Evolutionary conservation across 2,113 vertebrate genomes (phyloP).

Genomic region (Myxocyprinus asiaticus): DNA sequence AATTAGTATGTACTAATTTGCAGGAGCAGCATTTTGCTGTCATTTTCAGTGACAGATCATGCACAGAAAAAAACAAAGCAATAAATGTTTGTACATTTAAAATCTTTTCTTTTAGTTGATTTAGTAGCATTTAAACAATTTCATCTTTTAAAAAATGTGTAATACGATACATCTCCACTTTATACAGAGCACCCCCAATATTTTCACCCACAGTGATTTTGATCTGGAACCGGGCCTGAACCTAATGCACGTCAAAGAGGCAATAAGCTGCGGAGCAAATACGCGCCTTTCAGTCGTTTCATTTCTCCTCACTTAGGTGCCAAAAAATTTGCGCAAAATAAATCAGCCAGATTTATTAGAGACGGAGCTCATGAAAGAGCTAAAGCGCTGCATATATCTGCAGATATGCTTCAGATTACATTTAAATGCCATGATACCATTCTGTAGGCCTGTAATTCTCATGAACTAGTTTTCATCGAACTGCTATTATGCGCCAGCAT

Average conservation of each 20-base stretch:
- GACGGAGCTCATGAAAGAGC: conserved; percentile 35
- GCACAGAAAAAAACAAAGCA: too few species aligned
- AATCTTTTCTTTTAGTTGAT: too few species aligned
- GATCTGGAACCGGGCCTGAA: too few species aligned
- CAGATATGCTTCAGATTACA: conserved; percentile 25
- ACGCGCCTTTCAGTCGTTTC: conserved; percentile 37
- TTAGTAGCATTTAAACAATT: too few species aligned
- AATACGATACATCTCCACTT: too few species aligned
- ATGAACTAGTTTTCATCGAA: not conserved
- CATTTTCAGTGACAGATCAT: too few species aligned
- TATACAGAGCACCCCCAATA: too few species aligned
- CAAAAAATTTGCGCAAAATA: conserved; percentile 39
- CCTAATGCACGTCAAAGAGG: conserved; percentile 36
- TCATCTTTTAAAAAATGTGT: too few species aligned
- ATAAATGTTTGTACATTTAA: too few species aligned
- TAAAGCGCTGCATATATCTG: conserved; percentile 18
- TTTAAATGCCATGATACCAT: conserved; percentile 30
- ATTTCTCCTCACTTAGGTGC: conserved; percentile 42
- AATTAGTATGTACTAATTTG: too few species aligned
- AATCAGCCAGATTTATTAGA: conserved; percentile 47
- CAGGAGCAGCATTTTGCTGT: too few species aligned
- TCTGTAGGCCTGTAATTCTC: conserved; percentile 4
- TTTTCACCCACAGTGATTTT: too few species aligned
- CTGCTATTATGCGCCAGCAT: not conserved
- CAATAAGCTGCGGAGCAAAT: conserved; percentile 44